Evolutionary conservation across 1,140 invertebrate species (phyloP), one percentile per base, ranked within the genome.

Genomic region (Trachymyrmex septentrionalis): DNA sequence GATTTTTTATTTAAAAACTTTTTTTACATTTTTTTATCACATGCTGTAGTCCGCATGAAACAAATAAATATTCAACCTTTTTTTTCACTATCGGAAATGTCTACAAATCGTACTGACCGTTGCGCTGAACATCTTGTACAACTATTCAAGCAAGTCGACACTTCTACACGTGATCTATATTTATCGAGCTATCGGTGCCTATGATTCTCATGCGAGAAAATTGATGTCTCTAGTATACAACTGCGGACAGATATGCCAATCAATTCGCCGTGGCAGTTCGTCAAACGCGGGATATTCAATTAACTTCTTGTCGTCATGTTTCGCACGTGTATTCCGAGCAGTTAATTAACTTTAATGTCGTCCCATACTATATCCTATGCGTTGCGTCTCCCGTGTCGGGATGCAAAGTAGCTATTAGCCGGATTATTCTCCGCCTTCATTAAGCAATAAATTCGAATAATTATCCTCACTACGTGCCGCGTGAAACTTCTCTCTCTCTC

Each of bases 361-460:
- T 10, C 44, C 34, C 10, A 38, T 66, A 2, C 21, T 72, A 19
- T 48, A 59, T 30, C 19, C n/a, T 50, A 12, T 30, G 21, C 66
- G 53, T 34, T 61, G 59, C n/a, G 34, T 75, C 73, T 87, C 61
- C 59, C 81, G 66, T 84, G 87, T 80, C 88, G 38, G 67, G 88
- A 90, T 85, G 88, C 88, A 89, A 90, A 90, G 88, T 85, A 90
- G 87, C 88, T 87, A 87, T 90, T 90, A 90, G 75, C 63, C 75
- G 72, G 80, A 55, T 57, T 85, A 89, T 90, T 71, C 86, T 85
- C 69, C 57, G 80, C 55, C 69, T 90, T 90, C 89, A 86, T 85
- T 87, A 77, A 81, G 38, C 80, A 87, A 90, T 90, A 90, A 90
- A 90, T 63, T 87, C 76, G 75, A 57, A 86, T 90, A 90, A 90